Evolutionary conservation across 30 jellyfish, hydroid and myxozoan species (phyloP), one percentile per base, ranked within the genome.

Genomic region (Aurelia sp.): DNA sequence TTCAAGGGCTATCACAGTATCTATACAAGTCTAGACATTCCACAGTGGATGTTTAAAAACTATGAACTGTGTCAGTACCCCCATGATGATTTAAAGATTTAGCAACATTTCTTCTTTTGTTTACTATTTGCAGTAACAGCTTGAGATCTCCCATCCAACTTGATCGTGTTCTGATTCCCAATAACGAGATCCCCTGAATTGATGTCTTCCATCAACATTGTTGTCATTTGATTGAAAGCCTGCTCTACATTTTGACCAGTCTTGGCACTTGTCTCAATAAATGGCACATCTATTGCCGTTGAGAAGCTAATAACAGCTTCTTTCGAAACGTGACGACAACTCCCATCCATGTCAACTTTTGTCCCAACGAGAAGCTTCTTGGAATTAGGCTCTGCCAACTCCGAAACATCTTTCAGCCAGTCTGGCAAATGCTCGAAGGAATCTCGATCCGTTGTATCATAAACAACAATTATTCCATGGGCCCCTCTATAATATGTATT

Each of bases 401-500:
- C 98, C 6, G 86, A 72, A 16, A 90, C 99, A 63, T 95, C 99
- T 8, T 66, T 71, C 53, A 95, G 86, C 99, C 99, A 95, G 72
- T 75, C 86, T 20, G 75, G 73, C 59, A 95, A 62, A 27, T 80
- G 89, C n/a, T 70, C 90, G 68, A 95, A 95, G 41, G 99, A 95
- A 58, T 95, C 99, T 11, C 89, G 86, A 73, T 95, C 97, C 11
- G 99, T 95, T 21, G 92, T 95, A 67, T 95, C 99, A 71, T 95
- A 95, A 16, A 90, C 98, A 51, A 95, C 89, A 33, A 89, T 71
- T 3, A 95, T 74, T 15, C 99, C 99, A 64, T 90, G 97, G 7
- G 99, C 99, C 41, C 98, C 97, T 73, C 99, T 86, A 92, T 95
- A 95, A 59, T 95, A 95, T 3, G 98, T 95, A 64, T 95, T 90